Evolutionary conservation across 2,797 vertebrate species (phyloP), one percentile per base, ranked within the genome.

Genomic region (Takifugu ocellatus): DNA sequence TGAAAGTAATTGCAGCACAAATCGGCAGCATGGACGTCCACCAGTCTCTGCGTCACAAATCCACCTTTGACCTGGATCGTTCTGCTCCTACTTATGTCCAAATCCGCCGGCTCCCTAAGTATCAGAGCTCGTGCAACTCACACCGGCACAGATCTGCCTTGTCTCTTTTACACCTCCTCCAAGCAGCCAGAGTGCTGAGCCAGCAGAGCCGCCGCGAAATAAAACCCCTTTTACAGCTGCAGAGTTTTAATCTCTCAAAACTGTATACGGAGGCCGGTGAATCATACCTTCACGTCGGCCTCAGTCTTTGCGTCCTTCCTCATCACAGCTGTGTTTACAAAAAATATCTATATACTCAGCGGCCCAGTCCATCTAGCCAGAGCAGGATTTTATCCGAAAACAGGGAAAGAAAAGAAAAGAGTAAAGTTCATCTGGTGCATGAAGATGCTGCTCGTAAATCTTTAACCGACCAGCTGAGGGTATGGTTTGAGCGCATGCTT

Each of bases 101-200:
- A 84, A 87, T 82, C 77, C 79, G 75, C 63, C 56, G 64, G 60
- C 57, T 2, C 67, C 67, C 75, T 84, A 79, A 85, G 83, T 77
- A 79, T 62, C 63, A 29, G 58, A 77, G 77, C 84, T 86, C 81
- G 63, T 80, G 81, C 86, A 75, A 77, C 74, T 87, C 80, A 75
- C 74, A 50, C 73, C 81, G 53, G 71, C 54, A 39, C 21, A 51
- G 74, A 82, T 85, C 81, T 64, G 75, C 71, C 72, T 75, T 60
- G 51, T 49, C 82, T 87, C 86, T 76, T 87, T 81, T 87, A 84
- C 84, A 74, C 82, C 72, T 85, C 77, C 1, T 48, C 70, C 25
- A 59, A 64, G 71, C 69, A 6, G 36, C 50, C 43, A 26, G 48
- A 75, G 65, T 51, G 82, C 81, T 81, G 83, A 86, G 58, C 47